phyloP scores from a whole-genome alignment of 1,140 invertebrate species.

The Watersipora subatra region DNA sequence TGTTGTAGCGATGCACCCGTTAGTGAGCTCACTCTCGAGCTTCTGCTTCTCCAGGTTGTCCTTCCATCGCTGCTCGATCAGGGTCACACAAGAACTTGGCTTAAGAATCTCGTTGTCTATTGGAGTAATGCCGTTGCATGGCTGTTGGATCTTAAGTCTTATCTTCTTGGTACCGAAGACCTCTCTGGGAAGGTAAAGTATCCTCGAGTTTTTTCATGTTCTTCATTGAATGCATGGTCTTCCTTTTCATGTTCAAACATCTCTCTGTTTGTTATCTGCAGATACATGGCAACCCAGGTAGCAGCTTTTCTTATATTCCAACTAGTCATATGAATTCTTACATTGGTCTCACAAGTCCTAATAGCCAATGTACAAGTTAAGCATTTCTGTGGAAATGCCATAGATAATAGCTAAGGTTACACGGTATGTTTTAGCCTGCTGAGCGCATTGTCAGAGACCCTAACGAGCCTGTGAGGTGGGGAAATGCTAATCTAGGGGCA shows the following conservation, averaged over 20 bases:
- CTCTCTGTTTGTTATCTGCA: not conserved
- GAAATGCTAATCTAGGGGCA: constrained; percentile 3
- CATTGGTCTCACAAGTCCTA: too few relatives aligned
- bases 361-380: too few relatives aligned
- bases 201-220: too few relatives aligned
- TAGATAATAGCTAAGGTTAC: not conserved
- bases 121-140: constrained; percentile 82
- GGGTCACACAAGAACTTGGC: constrained; percentile 79
- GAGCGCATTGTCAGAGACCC: too few relatives aligned
- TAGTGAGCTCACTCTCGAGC: constrained; percentile 77
- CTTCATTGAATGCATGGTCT: not conserved
- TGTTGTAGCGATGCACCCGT: constrained; percentile 55
- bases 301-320: not conserved
- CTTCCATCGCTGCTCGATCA: constrained; percentile 89
- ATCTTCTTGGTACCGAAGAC: constrained; percentile 55
- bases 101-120: constrained; percentile 67
- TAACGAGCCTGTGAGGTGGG: constrained; percentile 11
- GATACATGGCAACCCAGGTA: not conserved
- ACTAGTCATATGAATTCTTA: too few relatives aligned
- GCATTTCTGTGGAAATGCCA: constrained; percentile 24
- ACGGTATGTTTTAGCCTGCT: too few relatives aligned
- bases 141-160: constrained; percentile 71
- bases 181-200: constrained; percentile 9
- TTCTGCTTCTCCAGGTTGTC: constrained; percentile 87
- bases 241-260: not conserved